A percentile compares a stretch with the other conserved stretches of the same genome.
Conservation (phyloP, 2,113 vertebrate genomes). For the Dermatemys mawii region DNA sequence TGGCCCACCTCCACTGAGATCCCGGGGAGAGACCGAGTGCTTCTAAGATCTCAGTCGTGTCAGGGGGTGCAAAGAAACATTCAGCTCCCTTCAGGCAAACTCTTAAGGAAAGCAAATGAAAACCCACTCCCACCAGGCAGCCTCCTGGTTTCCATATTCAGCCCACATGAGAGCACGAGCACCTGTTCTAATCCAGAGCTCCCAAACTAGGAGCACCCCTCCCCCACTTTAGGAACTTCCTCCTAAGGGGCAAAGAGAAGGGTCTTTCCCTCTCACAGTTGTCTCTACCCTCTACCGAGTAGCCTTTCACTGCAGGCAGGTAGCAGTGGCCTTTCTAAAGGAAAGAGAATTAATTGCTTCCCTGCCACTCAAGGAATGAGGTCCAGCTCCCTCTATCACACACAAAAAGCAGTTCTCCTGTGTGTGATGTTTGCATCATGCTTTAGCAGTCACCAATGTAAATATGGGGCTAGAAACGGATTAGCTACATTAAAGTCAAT, state of each 20-base stretch:
- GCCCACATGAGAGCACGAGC: not conserved
- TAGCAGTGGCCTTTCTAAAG: slow-evolving; percentile 33
- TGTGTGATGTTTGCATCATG: not conserved
- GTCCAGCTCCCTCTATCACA: not conserved
- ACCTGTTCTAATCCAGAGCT: not conserved
- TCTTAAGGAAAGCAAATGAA: not conserved
- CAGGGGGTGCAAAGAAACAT: accelerated
- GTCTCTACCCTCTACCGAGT: slow-evolving; percentile 10
- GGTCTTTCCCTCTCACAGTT: not conserved
- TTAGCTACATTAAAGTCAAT: not conserved
- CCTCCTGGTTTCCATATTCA: not conserved
- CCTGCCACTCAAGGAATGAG: slow-evolving; percentile 19
- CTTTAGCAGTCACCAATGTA: slow-evolving; percentile 39
- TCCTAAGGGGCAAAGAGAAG: not conserved
- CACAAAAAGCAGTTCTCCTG: not conserved
- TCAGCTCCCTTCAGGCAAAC: not conserved
- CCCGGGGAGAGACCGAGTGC: not conserved
- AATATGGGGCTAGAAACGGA: slow-evolving; percentile 22
- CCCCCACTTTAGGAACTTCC: not conserved
- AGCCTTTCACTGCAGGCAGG: not conserved
- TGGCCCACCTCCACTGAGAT: not conserved
- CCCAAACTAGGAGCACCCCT: not conserved
- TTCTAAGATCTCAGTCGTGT: not conserved
- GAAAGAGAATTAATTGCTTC: slow-evolving; percentile 39
- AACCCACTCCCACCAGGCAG: not conserved